phyloP scores from a whole-genome alignment of 2,888 invertebrate species.

The Agrochola circellaris region DNA sequence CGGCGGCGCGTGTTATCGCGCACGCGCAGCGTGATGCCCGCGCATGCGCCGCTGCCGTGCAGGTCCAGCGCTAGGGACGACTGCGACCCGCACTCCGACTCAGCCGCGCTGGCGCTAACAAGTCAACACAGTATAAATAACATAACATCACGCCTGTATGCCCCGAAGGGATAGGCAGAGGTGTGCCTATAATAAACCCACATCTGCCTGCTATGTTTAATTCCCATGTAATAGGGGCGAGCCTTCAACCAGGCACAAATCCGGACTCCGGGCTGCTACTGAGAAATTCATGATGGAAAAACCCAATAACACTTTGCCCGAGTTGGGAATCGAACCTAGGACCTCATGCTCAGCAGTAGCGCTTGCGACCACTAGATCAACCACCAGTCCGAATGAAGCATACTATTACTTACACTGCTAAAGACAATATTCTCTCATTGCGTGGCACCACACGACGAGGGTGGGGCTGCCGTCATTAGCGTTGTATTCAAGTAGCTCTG shows the following conservation, averaged over 20 bases:
- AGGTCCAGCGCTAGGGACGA: conserved; percentile 94
- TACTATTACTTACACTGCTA: too few species aligned
- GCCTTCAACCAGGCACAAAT: background rate
- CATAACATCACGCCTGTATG: background rate
- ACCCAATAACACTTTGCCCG: background rate
- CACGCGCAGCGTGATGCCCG: conserved; percentile 90
- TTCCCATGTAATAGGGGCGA: too few species aligned
- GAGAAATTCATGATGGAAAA: background rate
- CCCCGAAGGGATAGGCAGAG: background rate
- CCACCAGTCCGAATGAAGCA: background rate
- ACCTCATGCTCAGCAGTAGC: background rate
- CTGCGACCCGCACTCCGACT: conserved; percentile 91
- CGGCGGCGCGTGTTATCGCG: conserved; percentile 93
- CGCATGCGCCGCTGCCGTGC: conserved; percentile 90
- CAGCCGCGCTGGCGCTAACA: conserved; percentile 84
- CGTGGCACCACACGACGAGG: background rate
- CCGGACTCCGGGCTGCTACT: background rate
- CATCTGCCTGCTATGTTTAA: background rate
- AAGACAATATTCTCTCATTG: background rate
- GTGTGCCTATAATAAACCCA: background rate
- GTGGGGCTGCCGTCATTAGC: too few species aligned
- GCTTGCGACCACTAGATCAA: background rate
- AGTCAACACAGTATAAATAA: conserved; percentile 1
- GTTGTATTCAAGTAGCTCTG: background rate
- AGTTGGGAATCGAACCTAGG: background rate